These are phyloP conservation scores for Buceros bicornis DNA, from an alignment of 2,797 vertebrate species.

Conservation along the genomic window DNA sequence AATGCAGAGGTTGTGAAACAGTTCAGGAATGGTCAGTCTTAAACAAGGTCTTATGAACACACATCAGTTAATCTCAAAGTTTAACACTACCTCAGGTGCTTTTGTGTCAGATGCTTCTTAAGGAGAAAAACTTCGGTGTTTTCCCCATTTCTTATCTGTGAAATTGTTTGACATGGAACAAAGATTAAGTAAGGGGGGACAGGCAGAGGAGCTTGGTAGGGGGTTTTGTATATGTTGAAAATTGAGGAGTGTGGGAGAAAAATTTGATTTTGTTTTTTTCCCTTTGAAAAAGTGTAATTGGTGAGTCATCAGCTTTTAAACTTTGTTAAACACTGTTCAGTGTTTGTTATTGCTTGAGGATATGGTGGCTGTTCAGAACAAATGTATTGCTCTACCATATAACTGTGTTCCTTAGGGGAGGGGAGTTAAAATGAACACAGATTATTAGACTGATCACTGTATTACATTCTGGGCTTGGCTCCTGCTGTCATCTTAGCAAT, in stretches of 20 bases:
- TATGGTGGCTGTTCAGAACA: not conserved
- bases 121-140: not conserved
- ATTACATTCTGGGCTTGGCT: not conserved
- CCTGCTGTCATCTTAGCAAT: not conserved
- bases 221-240: not conserved
- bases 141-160: not conserved
- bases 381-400: not conserved
- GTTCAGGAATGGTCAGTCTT: not conserved
- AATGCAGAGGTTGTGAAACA: not conserved
- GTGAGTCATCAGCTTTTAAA: not conserved
- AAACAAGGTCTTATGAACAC: not conserved
- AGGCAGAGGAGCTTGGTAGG: not conserved
- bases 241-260: not conserved
- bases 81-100: not conserved
- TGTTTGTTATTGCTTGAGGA: not conserved
- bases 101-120: not conserved
- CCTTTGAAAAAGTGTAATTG: not conserved
- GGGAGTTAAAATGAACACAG: not conserved
- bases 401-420: not conserved
- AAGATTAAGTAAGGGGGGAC: fast-evolving
- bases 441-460: not conserved
- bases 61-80: not conserved
- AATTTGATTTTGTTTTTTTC: not conserved
- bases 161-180: not conserved
- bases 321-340: not conserved